A percentile compares a stretch with the other conserved stretches of the same genome.
These are phyloP conservation scores for Chromobotia macracanthus DNA, from an alignment of 2,797 vertebrate species.

Conservation along the genomic window DNA sequence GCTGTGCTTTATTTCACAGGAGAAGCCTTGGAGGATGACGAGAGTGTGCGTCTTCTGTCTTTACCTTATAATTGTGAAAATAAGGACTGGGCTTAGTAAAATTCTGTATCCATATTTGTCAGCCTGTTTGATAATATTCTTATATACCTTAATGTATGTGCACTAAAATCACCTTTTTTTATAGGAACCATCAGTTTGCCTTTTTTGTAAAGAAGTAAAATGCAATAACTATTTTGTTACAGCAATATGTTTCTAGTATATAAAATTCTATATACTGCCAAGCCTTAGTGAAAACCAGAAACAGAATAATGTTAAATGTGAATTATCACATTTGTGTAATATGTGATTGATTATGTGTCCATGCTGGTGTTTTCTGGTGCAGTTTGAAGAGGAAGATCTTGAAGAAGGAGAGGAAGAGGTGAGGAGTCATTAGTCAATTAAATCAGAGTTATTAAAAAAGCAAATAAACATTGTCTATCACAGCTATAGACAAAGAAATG, in stretches of 20 bases:
- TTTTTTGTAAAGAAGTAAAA: too few relatives aligned
- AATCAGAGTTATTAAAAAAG: background rate
- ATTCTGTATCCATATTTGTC: too few relatives aligned
- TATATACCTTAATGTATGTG: too few relatives aligned
- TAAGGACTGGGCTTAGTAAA: too few relatives aligned
- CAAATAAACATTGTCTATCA: background rate
- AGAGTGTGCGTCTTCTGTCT: constrained; percentile 81
- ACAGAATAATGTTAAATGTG: background rate
- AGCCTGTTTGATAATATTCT: too few relatives aligned
- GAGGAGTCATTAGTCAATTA: constrained; percentile 48
- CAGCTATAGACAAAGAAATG: constrained; percentile 18
- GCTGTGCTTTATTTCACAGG: constrained; percentile 98
- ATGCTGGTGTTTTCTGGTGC: constrained; percentile 55
- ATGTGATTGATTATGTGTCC: background rate
- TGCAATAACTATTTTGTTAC: too few relatives aligned
- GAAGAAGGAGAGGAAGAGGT: constrained; percentile 98
- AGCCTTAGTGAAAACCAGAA: background rate
- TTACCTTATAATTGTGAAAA: background rate
- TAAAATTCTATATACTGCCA: background rate
- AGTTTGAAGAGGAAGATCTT: constrained; percentile 95
- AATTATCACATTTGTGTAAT: background rate
- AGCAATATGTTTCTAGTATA: too few relatives aligned
- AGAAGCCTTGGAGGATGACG: constrained; percentile 95
- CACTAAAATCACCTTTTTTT: too few relatives aligned
- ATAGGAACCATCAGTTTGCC: too few relatives aligned